These are phyloP conservation scores for Oncorhynchus clarkii DNA, from an alignment of 2,113 vertebrate genomes.

Conservation along the genomic window DNA sequence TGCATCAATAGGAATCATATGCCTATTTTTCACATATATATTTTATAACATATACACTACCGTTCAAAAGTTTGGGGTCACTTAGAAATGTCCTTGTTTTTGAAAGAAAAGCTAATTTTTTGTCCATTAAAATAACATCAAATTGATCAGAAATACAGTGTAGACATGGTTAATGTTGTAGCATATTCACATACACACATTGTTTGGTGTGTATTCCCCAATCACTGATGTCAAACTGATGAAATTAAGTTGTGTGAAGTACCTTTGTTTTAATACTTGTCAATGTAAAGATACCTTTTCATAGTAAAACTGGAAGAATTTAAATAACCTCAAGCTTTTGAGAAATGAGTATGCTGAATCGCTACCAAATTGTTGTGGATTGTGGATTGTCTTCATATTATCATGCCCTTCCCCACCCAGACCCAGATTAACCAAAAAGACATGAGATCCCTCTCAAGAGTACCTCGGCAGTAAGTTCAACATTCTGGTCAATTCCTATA, in stretches of 20 bases:
- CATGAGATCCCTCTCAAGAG: conserved; percentile 13
- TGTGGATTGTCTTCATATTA: not conserved
- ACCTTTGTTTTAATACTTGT: too few relatives aligned
- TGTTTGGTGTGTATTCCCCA: not conserved
- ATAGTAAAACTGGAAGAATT: too few relatives aligned
- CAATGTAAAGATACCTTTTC: too few relatives aligned
- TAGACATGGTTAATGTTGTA: too few relatives aligned
- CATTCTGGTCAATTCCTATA: conserved; percentile 3
- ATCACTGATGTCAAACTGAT: not conserved
- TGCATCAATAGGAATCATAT: not conserved
- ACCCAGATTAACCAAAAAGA: not conserved
- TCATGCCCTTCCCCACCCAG: not conserved
- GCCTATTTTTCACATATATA: too few relatives aligned
- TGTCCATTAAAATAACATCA: too few relatives aligned
- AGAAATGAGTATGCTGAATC: not conserved
- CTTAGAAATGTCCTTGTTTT: too few relatives aligned
- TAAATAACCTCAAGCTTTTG: not conserved
- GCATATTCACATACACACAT: too few relatives aligned
- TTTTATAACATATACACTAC: too few relatives aligned
- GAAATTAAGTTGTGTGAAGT: not conserved
- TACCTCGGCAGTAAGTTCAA: conserved; percentile 6
- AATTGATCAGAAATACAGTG: too few relatives aligned
- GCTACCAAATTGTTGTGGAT: not conserved
- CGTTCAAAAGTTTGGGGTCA: too few relatives aligned
- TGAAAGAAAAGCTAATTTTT: too few relatives aligned